Conservation (phyloP, 2,113 vertebrate genomes). For the Lycocorax pyrrhopterus region DNA sequence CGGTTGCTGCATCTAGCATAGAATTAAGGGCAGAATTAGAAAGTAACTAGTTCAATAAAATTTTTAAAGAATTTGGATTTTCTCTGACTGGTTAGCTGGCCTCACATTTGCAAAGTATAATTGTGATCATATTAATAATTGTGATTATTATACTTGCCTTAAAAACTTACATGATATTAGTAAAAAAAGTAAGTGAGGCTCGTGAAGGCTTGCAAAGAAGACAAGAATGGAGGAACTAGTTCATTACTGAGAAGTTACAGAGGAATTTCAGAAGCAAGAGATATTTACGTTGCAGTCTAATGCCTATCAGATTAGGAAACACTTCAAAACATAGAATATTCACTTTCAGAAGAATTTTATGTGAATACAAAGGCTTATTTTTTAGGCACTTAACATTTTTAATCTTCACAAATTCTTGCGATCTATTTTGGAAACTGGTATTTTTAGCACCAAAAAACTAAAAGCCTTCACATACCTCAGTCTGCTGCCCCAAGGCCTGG, state of each 20-base stretch:
- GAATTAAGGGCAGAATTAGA: not conserved
- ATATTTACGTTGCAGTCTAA: not conserved
- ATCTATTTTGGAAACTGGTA: not conserved
- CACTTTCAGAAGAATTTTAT: not conserved
- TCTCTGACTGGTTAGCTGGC: not conserved
- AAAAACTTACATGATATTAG: not conserved
- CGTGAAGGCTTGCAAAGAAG: not conserved
- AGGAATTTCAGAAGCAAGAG: not conserved
- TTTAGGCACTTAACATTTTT: not conserved
- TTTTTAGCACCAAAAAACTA: not conserved
- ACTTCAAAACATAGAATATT: not conserved
- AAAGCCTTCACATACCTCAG: constrained; percentile 65
- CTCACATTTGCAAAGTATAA: not conserved
- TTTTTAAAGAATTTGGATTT: not conserved
- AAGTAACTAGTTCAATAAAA: not conserved
- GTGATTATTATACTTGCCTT: not conserved
- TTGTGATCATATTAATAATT: not conserved
- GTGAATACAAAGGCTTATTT: not conserved
- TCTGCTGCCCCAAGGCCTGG: constrained; percentile 64
- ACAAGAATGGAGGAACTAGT: not conserved
- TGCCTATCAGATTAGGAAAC: not conserved
- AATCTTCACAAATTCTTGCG: not conserved
- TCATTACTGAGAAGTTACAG: not conserved
- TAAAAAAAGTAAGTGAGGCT: not conserved
- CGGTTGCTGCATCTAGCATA: not conserved